Percentiles rank a stretch among this genome's conserved stretches.
These are phyloP conservation scores for Hirundichthys speculiger DNA, from an alignment of 2,113 vertebrate species.

Conservation along the genomic window DNA sequence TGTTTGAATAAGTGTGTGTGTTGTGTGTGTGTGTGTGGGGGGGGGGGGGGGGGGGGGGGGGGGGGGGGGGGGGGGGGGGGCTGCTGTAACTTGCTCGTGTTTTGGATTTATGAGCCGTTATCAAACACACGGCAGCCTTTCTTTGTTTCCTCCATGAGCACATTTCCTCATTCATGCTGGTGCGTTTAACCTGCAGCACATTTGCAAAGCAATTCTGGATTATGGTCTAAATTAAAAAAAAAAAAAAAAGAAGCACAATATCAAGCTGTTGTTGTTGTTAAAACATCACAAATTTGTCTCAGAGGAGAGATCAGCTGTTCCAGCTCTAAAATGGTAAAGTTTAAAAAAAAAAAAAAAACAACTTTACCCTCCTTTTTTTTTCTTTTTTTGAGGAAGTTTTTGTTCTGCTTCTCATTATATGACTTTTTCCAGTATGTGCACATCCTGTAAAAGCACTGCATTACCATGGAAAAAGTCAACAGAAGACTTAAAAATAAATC, in stretches of 20 bases:
- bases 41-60: too few relatives aligned
- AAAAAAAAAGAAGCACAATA: too few relatives aligned
- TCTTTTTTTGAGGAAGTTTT: slow-evolving; percentile 30
- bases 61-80: too few relatives aligned
- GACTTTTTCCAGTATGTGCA: slow-evolving; percentile 18
- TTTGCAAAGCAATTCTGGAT: too few relatives aligned
- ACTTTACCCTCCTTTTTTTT: background rate
- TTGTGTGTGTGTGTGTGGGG: too few relatives aligned
- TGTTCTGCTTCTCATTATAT: slow-evolving; percentile 38
- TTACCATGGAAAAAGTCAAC: slow-evolving; percentile 28
- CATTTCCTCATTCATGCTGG: too few relatives aligned
- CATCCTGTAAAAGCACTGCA: background rate
- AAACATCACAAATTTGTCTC: background rate
- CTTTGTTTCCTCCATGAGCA: too few relatives aligned
- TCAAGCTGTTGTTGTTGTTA: too few relatives aligned
- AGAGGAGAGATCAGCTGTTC: background rate
- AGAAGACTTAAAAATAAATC: slow-evolving; percentile 10
- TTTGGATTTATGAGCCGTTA: background rate
- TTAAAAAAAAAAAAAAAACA: background rate
- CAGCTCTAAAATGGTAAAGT: background rate
- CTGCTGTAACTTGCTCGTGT: background rate
- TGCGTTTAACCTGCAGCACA: too few relatives aligned
- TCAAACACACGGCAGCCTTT: too few relatives aligned
- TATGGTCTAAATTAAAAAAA: too few relatives aligned
- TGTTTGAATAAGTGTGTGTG: too few relatives aligned